Evolutionary conservation across 2,113 vertebrate species (phyloP), one percentile per base, ranked within the genome.

Genomic region (Psammodynastes pulverulentus): DNA sequence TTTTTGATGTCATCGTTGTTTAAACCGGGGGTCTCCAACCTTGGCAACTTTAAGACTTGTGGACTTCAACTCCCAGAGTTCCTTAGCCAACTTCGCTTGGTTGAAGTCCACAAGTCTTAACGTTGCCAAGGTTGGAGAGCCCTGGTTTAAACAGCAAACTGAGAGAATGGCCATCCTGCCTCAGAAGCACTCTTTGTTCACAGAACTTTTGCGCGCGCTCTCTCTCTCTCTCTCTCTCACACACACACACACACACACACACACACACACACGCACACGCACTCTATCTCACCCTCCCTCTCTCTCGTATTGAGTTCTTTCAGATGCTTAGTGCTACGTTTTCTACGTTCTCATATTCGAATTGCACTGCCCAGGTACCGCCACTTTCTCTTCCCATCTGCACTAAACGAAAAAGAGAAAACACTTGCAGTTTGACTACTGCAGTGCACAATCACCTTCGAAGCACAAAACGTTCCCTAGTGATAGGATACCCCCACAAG

Each of bases 221-320:
- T 0, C 53, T 1, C 17, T 53, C 52, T 0, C 2, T 9, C 54
- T 1, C 54, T 24, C 54, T 7, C 54, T 56, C n/a, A n/a, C n/a
- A n/a, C n/a, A n/a, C n/a, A n/a, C n/a, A n/a, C n/a, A n/a, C n/a
- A n/a, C n/a, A n/a, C n/a, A n/a, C n/a, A n/a, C n/a, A n/a, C n/a
- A n/a, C n/a, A n/a, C n/a, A n/a, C n/a, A n/a, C n/a, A n/a, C n/a
- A n/a, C n/a, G 53, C 53, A 0, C 15, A 0, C 49, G 8, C 53
- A 0, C 19, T 0, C 53, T 1, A 4, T 53, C 52, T 0, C 2
- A 3, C 54, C 0, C 54, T 24, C 54, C 2, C 54, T 56, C 54
- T 2, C 54, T 67, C 12, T n/a, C 1, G 26, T n/a, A 62, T 62
- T 29, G 58, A n/a, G 58, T n/a, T 67, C 29, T 9, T 29, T 13